These are phyloP conservation scores for Dryomyza anilis DNA, from an alignment of 2,888 invertebrate genomes.

Conservation along the genomic window DNA sequence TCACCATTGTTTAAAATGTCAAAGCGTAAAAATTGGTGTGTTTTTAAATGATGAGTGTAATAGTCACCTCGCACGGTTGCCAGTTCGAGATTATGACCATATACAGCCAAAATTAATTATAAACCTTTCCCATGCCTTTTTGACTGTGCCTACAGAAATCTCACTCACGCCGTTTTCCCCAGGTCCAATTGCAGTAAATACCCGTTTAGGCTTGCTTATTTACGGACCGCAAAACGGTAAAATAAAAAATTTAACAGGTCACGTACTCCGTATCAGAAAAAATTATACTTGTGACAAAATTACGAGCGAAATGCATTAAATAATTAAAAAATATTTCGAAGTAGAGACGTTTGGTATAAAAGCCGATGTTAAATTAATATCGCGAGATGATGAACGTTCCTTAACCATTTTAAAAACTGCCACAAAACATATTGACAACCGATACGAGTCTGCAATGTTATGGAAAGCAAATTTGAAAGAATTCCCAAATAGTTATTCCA, in stretches of 20 bases:
- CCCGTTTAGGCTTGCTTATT: not conserved
- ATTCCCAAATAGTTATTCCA: slow-evolving; percentile 5
- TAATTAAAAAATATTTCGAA: not conserved
- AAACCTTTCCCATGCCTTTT: not conserved
- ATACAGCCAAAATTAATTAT: not conserved
- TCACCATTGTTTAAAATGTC: not conserved
- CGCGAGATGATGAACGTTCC: not conserved
- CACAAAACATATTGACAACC: not conserved
- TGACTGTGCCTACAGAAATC: not conserved
- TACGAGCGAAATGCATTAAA: not conserved
- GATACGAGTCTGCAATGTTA: not conserved
- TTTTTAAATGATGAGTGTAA: not conserved
- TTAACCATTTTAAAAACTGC: not conserved
- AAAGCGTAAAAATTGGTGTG: not conserved
- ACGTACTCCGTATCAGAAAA: not conserved
- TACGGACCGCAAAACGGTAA: not conserved
- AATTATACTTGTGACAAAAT: not conserved
- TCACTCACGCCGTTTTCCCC: not conserved
- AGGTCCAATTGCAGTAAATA: not conserved
- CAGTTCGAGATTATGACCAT: not conserved
- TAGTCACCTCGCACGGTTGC: not conserved
- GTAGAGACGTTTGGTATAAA: slow-evolving; percentile 38
- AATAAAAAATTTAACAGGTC: not conserved
- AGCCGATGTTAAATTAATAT: slow-evolving; percentile 4
- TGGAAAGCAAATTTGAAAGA: not conserved